These are phyloP conservation scores for Salvator merianae DNA, from an alignment of 2,113 vertebrate species.

Conservation along the genomic window DNA sequence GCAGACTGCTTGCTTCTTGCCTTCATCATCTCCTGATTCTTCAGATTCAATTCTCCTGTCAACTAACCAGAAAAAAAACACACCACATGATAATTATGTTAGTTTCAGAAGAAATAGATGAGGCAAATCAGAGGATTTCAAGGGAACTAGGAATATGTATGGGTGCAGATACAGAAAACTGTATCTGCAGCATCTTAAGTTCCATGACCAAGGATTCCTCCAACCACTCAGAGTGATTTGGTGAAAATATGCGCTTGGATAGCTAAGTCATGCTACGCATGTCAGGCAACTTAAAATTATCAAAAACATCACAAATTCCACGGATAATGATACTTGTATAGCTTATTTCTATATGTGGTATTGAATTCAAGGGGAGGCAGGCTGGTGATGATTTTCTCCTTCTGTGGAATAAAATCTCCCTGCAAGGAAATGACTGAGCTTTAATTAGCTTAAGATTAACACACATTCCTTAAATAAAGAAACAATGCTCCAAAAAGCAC, in stretches of 20 bases:
- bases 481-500: too few relatives aligned
- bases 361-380: too few relatives aligned
- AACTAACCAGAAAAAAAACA: conserved; percentile 70
- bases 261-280: not conserved
- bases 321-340: not conserved
- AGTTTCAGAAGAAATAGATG: not conserved
- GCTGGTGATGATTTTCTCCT: too few relatives aligned
- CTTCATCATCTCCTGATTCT: conserved; percentile 94
- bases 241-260: not conserved
- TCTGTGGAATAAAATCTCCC: too few relatives aligned
- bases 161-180: too few relatives aligned
- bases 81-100: not conserved
- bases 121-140: not conserved
- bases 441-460: too few relatives aligned
- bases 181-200: not conserved
- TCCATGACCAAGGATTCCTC: not conserved
- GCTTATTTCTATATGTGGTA: not conserved
- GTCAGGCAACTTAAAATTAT: not conserved
- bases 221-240: not conserved
- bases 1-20: conserved; percentile 79
- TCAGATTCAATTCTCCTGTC: conserved; percentile 93
- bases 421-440: too few relatives aligned
- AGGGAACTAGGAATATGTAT: not conserved
- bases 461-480: too few relatives aligned
- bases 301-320: not conserved